phyloP scores from a whole-genome alignment of 1,140 invertebrate genomes.

The Monochamus saltuarius region DNA sequence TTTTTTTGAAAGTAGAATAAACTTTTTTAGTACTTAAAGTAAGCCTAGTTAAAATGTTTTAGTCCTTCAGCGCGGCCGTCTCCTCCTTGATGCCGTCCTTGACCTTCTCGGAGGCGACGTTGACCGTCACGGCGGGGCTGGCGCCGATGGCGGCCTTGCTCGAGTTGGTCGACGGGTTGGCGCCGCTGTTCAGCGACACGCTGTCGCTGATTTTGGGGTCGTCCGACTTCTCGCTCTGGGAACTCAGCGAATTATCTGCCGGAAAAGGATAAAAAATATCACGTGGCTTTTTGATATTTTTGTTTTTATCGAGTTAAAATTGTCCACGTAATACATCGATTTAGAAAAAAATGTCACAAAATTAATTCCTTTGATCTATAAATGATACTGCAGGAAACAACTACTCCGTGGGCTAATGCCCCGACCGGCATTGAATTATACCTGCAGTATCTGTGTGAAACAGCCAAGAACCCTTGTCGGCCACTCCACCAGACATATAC shows the following conservation, averaged over 20 bases:
- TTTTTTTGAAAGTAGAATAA: background rate
- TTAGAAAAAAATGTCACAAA: background rate
- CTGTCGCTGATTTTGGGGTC: constrained; percentile 39
- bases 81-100: constrained; percentile 41
- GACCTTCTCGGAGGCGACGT: constrained; percentile 27
- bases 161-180: constrained; percentile 18
- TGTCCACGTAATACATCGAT: background rate
- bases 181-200: constrained; percentile 21
- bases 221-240: constrained; percentile 44
- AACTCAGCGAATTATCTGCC: constrained; percentile 30
- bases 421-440: no score
- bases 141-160: constrained; percentile 25
- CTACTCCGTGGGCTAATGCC: no score
- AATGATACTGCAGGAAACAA: no score
- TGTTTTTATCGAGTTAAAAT: background rate
- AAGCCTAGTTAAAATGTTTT: constrained; percentile 15
- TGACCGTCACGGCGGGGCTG: constrained; percentile 21
- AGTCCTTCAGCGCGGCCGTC: constrained; percentile 42
- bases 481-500: no score
- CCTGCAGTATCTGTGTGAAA: no score
- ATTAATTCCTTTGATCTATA: background rate
- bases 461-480: no score
- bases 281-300: background rate
- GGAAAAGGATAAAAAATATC: no score
- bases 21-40: constrained; percentile 41